phyloP scores from a whole-genome alignment of 2,888 invertebrate genomes.

The Mesorhabditis spiculigera region DNA sequence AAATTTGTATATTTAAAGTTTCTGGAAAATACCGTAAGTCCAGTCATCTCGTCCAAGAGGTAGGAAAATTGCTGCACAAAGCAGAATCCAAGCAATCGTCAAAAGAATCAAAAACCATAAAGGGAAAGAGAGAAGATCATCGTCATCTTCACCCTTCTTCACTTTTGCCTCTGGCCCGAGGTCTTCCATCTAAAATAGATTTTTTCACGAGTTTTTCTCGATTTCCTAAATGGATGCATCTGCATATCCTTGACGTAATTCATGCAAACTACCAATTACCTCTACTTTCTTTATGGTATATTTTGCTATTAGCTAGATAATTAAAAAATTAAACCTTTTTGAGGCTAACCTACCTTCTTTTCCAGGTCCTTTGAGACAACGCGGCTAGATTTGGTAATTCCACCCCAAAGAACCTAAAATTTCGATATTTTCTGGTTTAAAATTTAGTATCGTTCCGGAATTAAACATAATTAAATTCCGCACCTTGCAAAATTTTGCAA shows the following conservation, averaged over 20 bases:
- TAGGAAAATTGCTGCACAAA: conserved; percentile 47
- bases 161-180: conserved; percentile 23
- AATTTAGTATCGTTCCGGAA: neutral
- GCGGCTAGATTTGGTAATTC: conserved; percentile 29
- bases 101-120: conserved; percentile 46
- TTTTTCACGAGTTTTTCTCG: neutral
- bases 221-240: neutral
- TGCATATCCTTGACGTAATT: too few species aligned
- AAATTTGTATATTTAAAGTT: conserved; percentile 6
- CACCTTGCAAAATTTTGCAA: conserved; percentile 42
- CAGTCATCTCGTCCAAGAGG: conserved; percentile 33
- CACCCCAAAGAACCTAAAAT: conserved; percentile 29
- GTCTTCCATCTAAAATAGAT: conserved; percentile 19
- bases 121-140: conserved; percentile 53
- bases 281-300: neutral
- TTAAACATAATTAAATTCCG: neutral
- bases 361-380: conserved; percentile 49
- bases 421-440: neutral
- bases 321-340: neutral
- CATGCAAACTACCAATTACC: neutral
- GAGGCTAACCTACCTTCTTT: conserved; percentile 35
- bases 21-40: conserved; percentile 31
- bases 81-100: conserved; percentile 49
- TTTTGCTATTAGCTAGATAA: neutral
- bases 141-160: conserved; percentile 17